These are phyloP conservation scores for Notocelia uddmanniana DNA, from an alignment of 2,888 invertebrate species.

Conservation along the genomic window DNA sequence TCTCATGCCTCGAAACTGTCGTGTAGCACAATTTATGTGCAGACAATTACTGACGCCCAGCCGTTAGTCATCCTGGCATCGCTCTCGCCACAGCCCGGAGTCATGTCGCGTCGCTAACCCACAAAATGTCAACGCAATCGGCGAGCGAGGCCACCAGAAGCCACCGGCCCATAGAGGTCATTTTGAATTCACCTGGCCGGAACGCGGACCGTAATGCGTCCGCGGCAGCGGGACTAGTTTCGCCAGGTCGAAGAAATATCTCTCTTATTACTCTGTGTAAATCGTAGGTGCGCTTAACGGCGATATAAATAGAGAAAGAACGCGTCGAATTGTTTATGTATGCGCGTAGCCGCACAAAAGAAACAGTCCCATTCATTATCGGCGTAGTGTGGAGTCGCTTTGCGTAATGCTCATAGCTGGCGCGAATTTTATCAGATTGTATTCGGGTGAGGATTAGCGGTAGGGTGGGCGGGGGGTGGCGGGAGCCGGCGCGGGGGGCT, in stretches of 20 bases:
- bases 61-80: slow-evolving; percentile 83
- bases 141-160: slow-evolving; percentile 82
- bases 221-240: slow-evolving; percentile 84
- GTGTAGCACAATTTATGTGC: slow-evolving; percentile 70
- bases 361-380: slow-evolving; percentile 81
- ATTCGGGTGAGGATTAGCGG: slow-evolving; percentile 82
- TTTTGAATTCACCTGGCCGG: slow-evolving; percentile 85
- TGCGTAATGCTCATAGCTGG: slow-evolving; percentile 85
- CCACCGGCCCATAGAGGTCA: slow-evolving; percentile 85
- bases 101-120: slow-evolving; percentile 82
- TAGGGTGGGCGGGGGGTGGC: slow-evolving; percentile 66
- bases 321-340: slow-evolving; percentile 69
- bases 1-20: slow-evolving; percentile 76
- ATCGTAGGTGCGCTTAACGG: slow-evolving; percentile 67
- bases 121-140: slow-evolving; percentile 83
- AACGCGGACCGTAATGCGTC: slow-evolving; percentile 84
- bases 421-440: slow-evolving; percentile 86
- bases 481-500: slow-evolving; percentile 57
- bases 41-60: slow-evolving; percentile 72
- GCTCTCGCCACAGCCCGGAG: slow-evolving; percentile 68
- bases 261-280: slow-evolving; percentile 78
- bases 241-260: slow-evolving; percentile 85
- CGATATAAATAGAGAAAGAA: slow-evolving; percentile 66
- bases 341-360: slow-evolving; percentile 60
- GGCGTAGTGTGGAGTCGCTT: slow-evolving; percentile 79